These are phyloP conservation scores for Trachelus iudaicus DNA, from an alignment of 2,888 invertebrate genomes.

Conservation along the genomic window DNA sequence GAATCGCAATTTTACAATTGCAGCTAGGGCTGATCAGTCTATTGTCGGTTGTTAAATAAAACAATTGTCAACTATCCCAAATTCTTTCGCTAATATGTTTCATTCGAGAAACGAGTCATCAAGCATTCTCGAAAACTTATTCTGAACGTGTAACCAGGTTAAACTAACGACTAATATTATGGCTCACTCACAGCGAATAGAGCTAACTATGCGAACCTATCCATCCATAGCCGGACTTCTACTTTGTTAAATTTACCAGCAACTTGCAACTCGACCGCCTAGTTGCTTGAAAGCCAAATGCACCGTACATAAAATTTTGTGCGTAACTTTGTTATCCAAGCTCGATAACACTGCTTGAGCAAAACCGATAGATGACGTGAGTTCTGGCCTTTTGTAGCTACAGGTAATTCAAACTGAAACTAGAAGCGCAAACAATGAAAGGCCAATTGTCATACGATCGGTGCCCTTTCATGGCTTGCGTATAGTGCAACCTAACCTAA, in stretches of 20 bases:
- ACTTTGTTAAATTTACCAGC: neutral
- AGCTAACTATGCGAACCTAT: neutral
- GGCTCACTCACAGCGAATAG: neutral
- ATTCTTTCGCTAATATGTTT: neutral
- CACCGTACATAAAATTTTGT: slow-evolving; percentile 22
- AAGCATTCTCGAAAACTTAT: neutral
- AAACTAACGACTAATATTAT: neutral
- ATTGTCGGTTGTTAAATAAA: neutral
- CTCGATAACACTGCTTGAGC: slow-evolving; percentile 3
- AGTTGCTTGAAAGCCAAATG: neutral
- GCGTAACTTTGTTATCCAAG: slow-evolving; percentile 27
- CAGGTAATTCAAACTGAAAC: neutral
- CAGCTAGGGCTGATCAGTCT: neutral
- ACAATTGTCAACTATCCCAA: neutral
- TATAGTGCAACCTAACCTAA: neutral
- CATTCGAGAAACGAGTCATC: neutral
- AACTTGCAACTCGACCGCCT: neutral
- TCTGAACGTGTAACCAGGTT: neutral
- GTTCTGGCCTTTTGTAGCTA: neutral
- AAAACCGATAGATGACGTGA: neutral
- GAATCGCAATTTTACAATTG: too few species aligned
- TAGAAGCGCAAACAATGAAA: neutral
- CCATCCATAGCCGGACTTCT: neutral
- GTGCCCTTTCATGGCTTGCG: neutral
- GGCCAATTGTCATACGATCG: neutral